These are phyloP conservation scores for Diadophis punctatus DNA, from an alignment of 2,113 vertebrate species.

Conservation along the genomic window DNA sequence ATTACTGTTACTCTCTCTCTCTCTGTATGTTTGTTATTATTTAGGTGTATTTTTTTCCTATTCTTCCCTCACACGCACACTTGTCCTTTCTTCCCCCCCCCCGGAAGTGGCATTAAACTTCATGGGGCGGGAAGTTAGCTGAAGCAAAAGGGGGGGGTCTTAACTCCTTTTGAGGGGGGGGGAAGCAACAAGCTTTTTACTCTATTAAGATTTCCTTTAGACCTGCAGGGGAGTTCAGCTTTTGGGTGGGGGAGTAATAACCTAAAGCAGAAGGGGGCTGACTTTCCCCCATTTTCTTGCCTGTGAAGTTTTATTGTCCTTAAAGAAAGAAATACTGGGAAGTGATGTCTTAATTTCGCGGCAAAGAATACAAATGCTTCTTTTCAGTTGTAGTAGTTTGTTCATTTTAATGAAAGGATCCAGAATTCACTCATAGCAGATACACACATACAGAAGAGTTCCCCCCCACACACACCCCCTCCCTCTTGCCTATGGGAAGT, in stretches of 20 bases:
- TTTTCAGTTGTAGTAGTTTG: neutral
- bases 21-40: neutral
- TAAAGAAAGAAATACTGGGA: neutral
- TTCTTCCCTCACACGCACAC: neutral
- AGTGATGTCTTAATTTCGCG: neutral
- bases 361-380: neutral
- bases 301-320: slow-evolving; percentile 1
- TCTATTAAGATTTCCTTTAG: neutral
- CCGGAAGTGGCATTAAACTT: slow-evolving; percentile 13
- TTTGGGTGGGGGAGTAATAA: neutral
- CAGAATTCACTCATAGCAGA: too few relatives aligned
- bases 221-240: neutral
- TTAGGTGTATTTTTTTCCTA: neutral
- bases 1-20: neutral
- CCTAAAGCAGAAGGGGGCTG: neutral
- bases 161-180: neutral
- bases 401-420: neutral
- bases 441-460: neutral
- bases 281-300: neutral
- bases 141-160: neutral
- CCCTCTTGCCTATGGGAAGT: neutral
- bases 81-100: neutral
- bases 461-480: neutral
- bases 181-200: neutral
- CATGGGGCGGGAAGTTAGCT: neutral